A percentile compares a stretch with the other conserved stretches of the same genome.
Evolutionary conservation across 1,140 invertebrate genomes (phyloP).

Genomic region (Charaxes varanes): DNA sequence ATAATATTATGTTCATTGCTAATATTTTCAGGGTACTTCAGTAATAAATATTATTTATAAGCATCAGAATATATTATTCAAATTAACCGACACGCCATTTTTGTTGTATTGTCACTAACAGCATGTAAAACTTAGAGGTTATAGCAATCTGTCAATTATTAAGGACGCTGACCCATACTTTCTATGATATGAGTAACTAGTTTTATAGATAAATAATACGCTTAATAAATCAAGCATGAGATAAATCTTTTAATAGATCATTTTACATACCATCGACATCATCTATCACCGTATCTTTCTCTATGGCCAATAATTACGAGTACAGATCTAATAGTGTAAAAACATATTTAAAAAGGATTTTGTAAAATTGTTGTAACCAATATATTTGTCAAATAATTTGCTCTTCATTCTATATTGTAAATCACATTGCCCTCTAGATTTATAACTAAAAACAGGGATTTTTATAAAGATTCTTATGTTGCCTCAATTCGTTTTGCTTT

Average conservation of each 20-base stretch:
- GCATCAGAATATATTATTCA: too few relatives aligned
- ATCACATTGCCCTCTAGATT: neutral
- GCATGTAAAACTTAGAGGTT: slow-evolving; percentile 38
- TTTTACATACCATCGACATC: too few relatives aligned
- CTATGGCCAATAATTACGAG: slow-evolving; percentile 11
- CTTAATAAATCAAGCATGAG: slow-evolving; percentile 24
- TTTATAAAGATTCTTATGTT: too few relatives aligned
- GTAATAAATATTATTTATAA: too few relatives aligned
- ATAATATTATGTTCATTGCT: too few relatives aligned
- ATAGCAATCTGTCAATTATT: slow-evolving; percentile 14
- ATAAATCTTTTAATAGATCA: too few relatives aligned
- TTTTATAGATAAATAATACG: slow-evolving; percentile 10
- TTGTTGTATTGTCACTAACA: slow-evolving; percentile 22
- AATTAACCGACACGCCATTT: slow-evolving; percentile 1
- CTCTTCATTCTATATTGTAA: neutral
- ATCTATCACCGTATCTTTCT: slow-evolving; percentile 5
- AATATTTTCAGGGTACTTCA: too few relatives aligned
- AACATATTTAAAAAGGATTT: neutral
- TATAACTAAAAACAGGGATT: too few relatives aligned
- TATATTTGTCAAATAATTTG: neutral
- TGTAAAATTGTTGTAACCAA: neutral
- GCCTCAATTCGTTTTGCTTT: too few relatives aligned
- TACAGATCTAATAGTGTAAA: slow-evolving; percentile 20
- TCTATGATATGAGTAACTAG: slow-evolving; percentile 22
- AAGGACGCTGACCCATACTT: slow-evolving; percentile 58